Conservation (phyloP, 2,888 invertebrate species). For the Therioaphis trifolii region DNA sequence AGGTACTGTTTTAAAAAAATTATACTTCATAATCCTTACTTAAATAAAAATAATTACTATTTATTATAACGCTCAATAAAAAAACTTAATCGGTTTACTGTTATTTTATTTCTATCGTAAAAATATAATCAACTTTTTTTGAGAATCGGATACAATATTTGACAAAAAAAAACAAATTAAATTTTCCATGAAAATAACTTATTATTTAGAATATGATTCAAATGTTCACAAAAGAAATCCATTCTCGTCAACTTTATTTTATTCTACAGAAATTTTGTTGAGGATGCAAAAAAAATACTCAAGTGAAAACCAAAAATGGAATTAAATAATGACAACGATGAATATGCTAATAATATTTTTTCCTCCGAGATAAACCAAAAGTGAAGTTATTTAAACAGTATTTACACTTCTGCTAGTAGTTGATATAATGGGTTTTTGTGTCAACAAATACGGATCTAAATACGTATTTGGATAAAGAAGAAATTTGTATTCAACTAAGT, state of each 20-base stretch:
- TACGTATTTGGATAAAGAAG: neutral
- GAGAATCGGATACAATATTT: no score
- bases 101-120: no score
- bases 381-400: neutral
- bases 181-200: neutral
- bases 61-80: no score
- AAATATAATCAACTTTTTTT: no score
- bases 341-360: slow-evolving; percentile 22
- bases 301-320: slow-evolving; percentile 10
- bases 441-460: slow-evolving; percentile 1
- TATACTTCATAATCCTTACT: no score
- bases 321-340: neutral
- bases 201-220: neutral
- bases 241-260: neutral
- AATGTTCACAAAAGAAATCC: neutral
- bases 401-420: neutral
- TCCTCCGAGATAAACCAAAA: no score
- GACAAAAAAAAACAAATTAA: neutral
- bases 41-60: no score
- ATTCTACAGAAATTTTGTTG: neutral
- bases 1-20: no score
- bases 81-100: no score
- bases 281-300: neutral
- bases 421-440: slow-evolving; percentile 19
- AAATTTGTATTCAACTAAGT: neutral